Base-by-base conservation (phyloP, 1,140 invertebrate species). In the Sinella curviseta region DNA sequence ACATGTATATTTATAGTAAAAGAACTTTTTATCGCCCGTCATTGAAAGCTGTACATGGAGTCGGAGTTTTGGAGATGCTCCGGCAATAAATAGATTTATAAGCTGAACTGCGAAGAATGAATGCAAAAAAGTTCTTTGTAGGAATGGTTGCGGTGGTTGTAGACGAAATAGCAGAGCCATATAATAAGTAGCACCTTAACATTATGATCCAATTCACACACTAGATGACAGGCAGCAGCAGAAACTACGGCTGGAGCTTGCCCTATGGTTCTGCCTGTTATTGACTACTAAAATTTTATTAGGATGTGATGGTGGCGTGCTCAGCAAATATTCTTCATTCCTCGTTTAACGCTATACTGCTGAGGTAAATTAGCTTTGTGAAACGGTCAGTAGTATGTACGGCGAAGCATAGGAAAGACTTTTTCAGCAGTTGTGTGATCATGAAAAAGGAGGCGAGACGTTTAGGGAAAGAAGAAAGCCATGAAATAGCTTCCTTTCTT, bases 291-390 rank as follows among this genome's bases (percentile, higher is more conserved):
- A 60, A 60, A 60, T 60, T 60, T 60, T 60, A 60, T 60, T 60
- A n/a, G 55, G 24, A 60, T 24, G 12, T 24, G n/a, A 60, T 60
- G 55, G 24, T 60, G 55, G 55, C 55, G 55, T 60, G 55, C 55
- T 60, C 55, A 60, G 55, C 55, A 60, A 60, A 60, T 60, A 60
- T 60, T 60, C 55, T 26, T 60, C 55, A 60, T 60, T 60, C n/a
- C 24, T 60, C 55, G 55, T 60, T 60, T 60, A 60, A 60, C 55
- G 12, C 55, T 60, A n/a, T n/a, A n/a, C n/a, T n/a, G n/a, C n/a
- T 60, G 8, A 60, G 24, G 24, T 24, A 60, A 60, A 60, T 60
- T 60, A 60, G 55, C 55, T 60, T 60, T 24, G 55, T 60, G 55
- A n/a, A 60, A 60, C 24, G 55, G 55, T 60, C 55, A 60, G 55